Conservation (phyloP, 2,888 invertebrate species). For the Caenorhabditis sp. region DNA sequence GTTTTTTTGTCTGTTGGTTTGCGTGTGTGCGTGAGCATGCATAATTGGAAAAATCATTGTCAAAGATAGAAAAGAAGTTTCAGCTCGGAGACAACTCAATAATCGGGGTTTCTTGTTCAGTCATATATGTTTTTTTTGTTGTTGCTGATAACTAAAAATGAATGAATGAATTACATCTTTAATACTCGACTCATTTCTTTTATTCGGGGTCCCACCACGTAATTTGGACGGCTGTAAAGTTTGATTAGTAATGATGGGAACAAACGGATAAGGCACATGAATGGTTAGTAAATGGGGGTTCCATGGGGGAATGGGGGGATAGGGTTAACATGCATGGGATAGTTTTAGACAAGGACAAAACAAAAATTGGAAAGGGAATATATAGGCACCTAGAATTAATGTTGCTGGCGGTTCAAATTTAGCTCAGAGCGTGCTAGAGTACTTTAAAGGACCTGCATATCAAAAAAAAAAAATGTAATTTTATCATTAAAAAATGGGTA, state of each 20-base stretch:
- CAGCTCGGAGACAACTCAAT: too few relatives aligned
- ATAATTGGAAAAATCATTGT: not conserved
- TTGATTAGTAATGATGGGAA: not conserved
- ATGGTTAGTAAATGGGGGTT: not conserved
- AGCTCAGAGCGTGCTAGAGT: too few relatives aligned
- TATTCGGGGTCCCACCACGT: constrained; percentile 8
- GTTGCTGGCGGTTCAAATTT: too few relatives aligned
- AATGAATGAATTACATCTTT: constrained; percentile 5
- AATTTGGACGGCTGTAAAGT: constrained; percentile 7
- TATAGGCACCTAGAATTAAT: too few relatives aligned
- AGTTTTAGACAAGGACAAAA: not conserved
- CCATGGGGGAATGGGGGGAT: not conserved
- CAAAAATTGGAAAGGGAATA: too few relatives aligned
- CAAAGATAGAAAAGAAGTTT: not conserved
- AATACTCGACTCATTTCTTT: not conserved
- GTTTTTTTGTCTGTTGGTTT: not conserved
- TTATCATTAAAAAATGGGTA: too few relatives aligned
- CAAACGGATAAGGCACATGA: not conserved
- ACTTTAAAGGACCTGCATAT: too few relatives aligned
- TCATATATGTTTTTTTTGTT: too few relatives aligned
- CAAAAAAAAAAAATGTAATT: too few relatives aligned
- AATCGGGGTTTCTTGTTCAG: not conserved
- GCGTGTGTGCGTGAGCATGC: too few relatives aligned
- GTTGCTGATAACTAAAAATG: too few relatives aligned
- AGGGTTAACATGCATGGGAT: not conserved